Base-by-base conservation (phyloP, 2,113 vertebrate genomes). In the Ammodytes dubius region DNA sequence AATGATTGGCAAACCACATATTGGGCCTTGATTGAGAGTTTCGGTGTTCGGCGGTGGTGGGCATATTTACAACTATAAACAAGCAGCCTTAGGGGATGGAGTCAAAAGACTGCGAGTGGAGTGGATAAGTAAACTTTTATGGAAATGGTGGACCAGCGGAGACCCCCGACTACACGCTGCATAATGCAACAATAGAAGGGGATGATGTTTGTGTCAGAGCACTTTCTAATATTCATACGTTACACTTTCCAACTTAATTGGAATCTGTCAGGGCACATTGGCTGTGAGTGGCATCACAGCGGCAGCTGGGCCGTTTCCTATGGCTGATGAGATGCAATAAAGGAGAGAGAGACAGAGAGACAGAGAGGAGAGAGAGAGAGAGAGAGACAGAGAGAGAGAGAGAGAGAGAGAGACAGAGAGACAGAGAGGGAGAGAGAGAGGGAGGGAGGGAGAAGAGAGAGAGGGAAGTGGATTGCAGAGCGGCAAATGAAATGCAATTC, bases 201-300 rank as follows among this genome's bases (percentile, higher is more conserved):
- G 82, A 91, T 92, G 76, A 92, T 92, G 93, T 94, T 94, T 92
- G 88, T 90, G 93, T 89, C 87, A 88, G 81, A 81, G 77, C 79
- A 92, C 89, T 86, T 92, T 93, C 88, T 91, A 92, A 91, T 94
- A 92, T 93, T 91, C 90, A 87, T 89, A 93, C 74, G 84, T 94
- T 93, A 92, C 83, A 84, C 92, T 93, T 92, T 91, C 89, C 70
- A 89, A 93, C 85, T 91, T 93, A 93, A 94, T 92, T 93, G 92
- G 93, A 93, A 94, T 92, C 90, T 93, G 94, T 95, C 95, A 94
- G 83, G 75, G 73, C 61, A 67, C 88, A 92, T 93, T 90, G 88
- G 79, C 81, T 61, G 40, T 86, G 89, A 94, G 87, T 90, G 91
- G 89, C 92, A 89, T 93, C 92, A 92, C 72, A 67, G 82, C 63